These are phyloP conservation scores for Carlito syrichta DNA, from an alignment of 2,113 vertebrate genomes.

Conservation along the genomic window DNA sequence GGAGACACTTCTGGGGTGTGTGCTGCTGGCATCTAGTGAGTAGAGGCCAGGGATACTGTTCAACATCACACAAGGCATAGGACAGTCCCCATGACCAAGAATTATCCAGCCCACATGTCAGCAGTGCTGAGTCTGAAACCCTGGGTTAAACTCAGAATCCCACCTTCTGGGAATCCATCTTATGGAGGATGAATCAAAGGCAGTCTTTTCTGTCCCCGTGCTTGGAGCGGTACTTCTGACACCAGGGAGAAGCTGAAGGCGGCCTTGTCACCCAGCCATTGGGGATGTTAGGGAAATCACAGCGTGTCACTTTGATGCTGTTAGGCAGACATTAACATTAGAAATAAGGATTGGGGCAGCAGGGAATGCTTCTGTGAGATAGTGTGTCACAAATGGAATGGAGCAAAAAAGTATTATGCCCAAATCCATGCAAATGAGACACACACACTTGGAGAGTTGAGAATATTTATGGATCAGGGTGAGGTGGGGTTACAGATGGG, in stretches of 20 bases:
- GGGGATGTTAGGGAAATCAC: neutral
- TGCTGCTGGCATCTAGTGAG: neutral
- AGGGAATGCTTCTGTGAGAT: neutral
- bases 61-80: too few species aligned
- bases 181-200: neutral
- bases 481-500: rapidly evolving
- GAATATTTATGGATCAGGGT: neutral
- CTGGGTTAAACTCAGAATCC: neutral
- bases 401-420: neutral
- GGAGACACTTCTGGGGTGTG: neutral
- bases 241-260: neutral
- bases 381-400: neutral
- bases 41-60: neutral
- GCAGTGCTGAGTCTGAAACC: neutral
- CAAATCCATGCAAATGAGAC: neutral
- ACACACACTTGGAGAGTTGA: neutral
- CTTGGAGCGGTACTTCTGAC: rapidly evolving
- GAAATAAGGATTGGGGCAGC: neutral
- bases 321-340: neutral
- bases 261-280: rapidly evolving
- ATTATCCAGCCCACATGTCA: neutral
- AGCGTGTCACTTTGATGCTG: rapidly evolving
- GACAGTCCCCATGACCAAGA: neutral
- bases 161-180: neutral
- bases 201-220: neutral